Evolutionary conservation across 2,797 vertebrate genomes (phyloP), one percentile per base, ranked within the genome.

Genomic region (Thalassophryne amazonica): DNA sequence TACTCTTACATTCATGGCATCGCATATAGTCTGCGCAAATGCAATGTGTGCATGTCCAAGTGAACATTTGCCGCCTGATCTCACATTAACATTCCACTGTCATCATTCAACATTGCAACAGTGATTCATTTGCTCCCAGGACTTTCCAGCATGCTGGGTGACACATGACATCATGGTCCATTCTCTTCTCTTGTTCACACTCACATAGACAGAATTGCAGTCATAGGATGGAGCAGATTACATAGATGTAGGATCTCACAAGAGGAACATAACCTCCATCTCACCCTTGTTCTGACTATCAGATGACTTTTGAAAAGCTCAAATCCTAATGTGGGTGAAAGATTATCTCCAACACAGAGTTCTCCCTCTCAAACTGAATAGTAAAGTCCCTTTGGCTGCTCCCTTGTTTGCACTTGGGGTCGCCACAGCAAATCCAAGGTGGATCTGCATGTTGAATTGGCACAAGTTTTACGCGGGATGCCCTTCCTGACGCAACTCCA

Each of bases 311-410:
- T 48, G 43, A 40, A 63, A 66, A 57, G 32, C 6, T 1, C 42
- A 56, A 71, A 83, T 77, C 70, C 61, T 45, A 74, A 68, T 45
- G 52, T 73, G 51, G 74, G 67, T 63, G 63, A 69, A 77, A 63
- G 64, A 79, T 76, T 65, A 76, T 78, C 69, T 53, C 35, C 39
- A 16, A 58, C 54, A 50, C 31, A 55, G 49, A 35, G 13, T 65
- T 64, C 31, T 23, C 16, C 21, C 30, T 55, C 48, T 54, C 23
- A 60, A 35, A 60, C 15, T 1, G 37, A 69, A 20, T 29, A 16
- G 42, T 32, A 7, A 15, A 5, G 21, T 9, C 15, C 15, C 6
- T 24, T n/a, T n/a, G n/a, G n/a, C n/a, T n/a, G n/a, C n/a, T n/a
- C n/a, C n/a, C n/a, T n/a, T n/a, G n/a, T n/a, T n/a, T n/a, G n/a